Percentiles rank a stretch among this genome's conserved stretches.
These are phyloP conservation scores for Cephonodes hylas DNA, from an alignment of 2,888 invertebrate species.

Conservation along the genomic window DNA sequence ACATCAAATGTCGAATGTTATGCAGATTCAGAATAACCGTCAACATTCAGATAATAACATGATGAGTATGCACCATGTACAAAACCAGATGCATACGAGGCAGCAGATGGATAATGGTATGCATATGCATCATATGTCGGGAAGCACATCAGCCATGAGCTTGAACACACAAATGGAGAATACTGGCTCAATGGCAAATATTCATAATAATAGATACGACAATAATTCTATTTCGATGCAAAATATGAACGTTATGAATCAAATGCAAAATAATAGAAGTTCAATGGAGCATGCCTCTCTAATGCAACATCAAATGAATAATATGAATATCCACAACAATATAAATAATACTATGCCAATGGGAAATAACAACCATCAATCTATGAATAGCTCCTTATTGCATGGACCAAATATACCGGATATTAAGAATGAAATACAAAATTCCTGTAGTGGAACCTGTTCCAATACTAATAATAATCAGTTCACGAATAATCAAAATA, in stretches of 20 bases:
- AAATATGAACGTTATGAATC: constrained; percentile 67
- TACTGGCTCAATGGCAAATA: constrained; percentile 54
- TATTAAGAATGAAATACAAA: constrained; percentile 74
- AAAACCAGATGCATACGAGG: constrained; percentile 72
- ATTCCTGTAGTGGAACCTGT: constrained; percentile 70
- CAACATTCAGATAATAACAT: constrained; percentile 65
- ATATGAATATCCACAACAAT: constrained; percentile 63
- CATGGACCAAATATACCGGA: constrained; percentile 73
- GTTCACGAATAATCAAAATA: constrained; percentile 59
- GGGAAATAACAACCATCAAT: constrained; percentile 60
- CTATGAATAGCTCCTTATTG: constrained; percentile 66
- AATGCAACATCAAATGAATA: constrained; percentile 73
- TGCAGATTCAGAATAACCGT: constrained; percentile 72
- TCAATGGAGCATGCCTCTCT: constrained; percentile 68
- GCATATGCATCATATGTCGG: constrained; percentile 74
- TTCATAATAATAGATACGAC: constrained; percentile 69
- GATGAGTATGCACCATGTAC: constrained; percentile 69
- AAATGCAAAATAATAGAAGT: constrained; percentile 67
- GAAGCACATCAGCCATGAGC: constrained; percentile 57
- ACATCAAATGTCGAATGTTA: constrained; percentile 71
- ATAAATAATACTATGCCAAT: constrained; percentile 67
- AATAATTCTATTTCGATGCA: constrained; percentile 64
- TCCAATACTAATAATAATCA: constrained; percentile 59
- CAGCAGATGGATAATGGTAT: constrained; percentile 68
- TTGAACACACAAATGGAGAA: constrained; percentile 66